Base-by-base conservation (phyloP, 2,888 invertebrate genomes). In the Cryptocephalus moraei region DNA sequence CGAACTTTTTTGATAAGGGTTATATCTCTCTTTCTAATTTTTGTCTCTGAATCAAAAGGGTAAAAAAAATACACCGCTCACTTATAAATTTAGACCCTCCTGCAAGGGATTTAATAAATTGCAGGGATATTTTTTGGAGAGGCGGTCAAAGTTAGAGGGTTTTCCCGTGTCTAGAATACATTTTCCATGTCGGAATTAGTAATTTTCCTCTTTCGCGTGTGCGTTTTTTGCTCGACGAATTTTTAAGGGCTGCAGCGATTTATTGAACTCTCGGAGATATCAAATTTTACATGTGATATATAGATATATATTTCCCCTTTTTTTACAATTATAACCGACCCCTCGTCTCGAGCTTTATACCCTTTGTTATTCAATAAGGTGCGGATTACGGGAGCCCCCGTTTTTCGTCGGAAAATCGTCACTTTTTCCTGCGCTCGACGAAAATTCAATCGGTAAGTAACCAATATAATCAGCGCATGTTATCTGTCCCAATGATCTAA, bases 191-290 rank as follows among this genome's bases (percentile, higher is more conserved):
- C 44, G 50, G 48, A 48, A 57, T 60, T 57, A 58, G 56, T 60
- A 58, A 60, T 61, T 60, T 60, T 54, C 55, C 58, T 57, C 60
- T 56, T 57, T 54, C 51, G 49, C 45, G 22, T 22, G 22, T 22
- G 22, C 22, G 48, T 56, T 58, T 58, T 57, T 57, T 57, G 51
- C 51, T 45, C 51, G 53, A 50, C 49, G 53, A 48, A 50, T 50
- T 49, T 55, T 54, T 56, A 52, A 56, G 52, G 57, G 56, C 47
- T 49, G 47, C 45, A 45, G 50, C 52, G 51, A 58, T 57, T 58
- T 59, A 57, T 58, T 55, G 58, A 58, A 59, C 58, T 57, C 47
- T 46, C 46, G 46, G 51, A 43, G 50, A 50, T 47, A 49, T 51
- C 53, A 48, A 51, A 51, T 51, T 50, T 54, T 50, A 51, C 49